A percentile compares a stretch with the other conserved stretches of the same genome.
Evolutionary conservation across 2,888 invertebrate species (phyloP).

Genomic region (Acanthococcus lagerstroemiae): DNA sequence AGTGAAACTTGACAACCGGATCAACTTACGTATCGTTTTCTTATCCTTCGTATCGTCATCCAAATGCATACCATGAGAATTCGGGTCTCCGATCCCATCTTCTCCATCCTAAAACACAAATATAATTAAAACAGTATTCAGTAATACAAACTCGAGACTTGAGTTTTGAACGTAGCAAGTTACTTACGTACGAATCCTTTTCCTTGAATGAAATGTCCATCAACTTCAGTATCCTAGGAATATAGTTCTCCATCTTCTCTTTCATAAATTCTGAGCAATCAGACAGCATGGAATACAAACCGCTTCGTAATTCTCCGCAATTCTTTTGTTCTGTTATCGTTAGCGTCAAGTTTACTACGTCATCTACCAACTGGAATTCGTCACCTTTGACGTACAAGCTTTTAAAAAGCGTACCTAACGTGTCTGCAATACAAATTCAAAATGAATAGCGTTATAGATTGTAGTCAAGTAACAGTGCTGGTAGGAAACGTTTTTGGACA

Average conservation of each 20-base stretch:
- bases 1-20: neutral
- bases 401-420: constrained; percentile 16
- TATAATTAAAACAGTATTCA: neutral
- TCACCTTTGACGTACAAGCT: constrained; percentile 22
- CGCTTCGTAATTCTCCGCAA: constrained; percentile 18
- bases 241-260: constrained; percentile 22
- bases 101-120: constrained; percentile 7
- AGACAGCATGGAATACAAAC: constrained; percentile 20
- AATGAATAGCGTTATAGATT: neutral
- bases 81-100: neutral
- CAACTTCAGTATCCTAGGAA: constrained; percentile 11
- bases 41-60: neutral
- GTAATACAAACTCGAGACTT: too few species aligned
- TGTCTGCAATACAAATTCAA: neutral
- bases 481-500: neutral
- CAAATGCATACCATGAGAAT: neutral
- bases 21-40: constrained; percentile 7
- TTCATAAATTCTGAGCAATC: constrained; percentile 25
- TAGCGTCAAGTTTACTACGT: constrained; percentile 11
- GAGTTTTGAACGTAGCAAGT: too few species aligned
- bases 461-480: too few species aligned
- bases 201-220: constrained; percentile 17
- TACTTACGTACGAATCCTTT: constrained; percentile 8
- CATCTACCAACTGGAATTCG: constrained; percentile 14
- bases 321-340: constrained; percentile 14